Conservation (phyloP, 2,797 vertebrate genomes). For the Aplochiton taeniatus region DNA sequence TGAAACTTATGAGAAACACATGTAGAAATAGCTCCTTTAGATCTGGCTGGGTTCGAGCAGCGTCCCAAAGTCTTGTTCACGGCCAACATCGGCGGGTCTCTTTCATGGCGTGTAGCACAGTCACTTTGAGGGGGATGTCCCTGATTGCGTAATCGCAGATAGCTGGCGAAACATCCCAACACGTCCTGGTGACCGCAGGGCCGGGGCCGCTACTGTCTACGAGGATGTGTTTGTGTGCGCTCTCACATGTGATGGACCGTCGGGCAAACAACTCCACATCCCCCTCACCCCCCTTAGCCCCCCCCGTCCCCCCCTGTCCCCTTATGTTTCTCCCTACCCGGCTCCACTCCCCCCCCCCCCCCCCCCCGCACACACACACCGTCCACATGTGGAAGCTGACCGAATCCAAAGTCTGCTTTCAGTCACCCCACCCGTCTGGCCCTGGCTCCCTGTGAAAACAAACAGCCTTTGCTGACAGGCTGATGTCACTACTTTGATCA, state of each 20-base stretch:
- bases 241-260: conserved; percentile 74
- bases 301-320: neutral
- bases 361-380: neutral
- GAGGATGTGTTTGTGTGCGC: conserved; percentile 65
- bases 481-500: conserved; percentile 72
- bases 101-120: too few relatives aligned
- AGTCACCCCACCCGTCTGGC: conserved; percentile 64
- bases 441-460: conserved; percentile 68
- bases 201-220: neutral
- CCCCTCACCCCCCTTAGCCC: too few relatives aligned
- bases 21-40: conserved; percentile 44
- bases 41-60: conserved; percentile 22
- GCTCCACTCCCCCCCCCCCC: conserved; percentile 12
- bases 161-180: conserved; percentile 24
- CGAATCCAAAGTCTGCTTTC: conserved; percentile 75
- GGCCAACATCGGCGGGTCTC: neutral
- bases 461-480: conserved; percentile 65
- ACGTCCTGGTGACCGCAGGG: conserved; percentile 41
- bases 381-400: conserved; percentile 48
- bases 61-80: conserved; percentile 4
- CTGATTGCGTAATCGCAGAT: conserved; percentile 41
- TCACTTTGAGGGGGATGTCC: neutral
- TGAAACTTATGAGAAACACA: conserved; percentile 60
- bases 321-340: neutral
- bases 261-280: conserved; percentile 82